Percentiles rank a stretch among this genome's conserved stretches.
Evolutionary conservation across 2,113 vertebrate genomes (phyloP).

Genomic region (Phylloscopus trochiloides): DNA sequence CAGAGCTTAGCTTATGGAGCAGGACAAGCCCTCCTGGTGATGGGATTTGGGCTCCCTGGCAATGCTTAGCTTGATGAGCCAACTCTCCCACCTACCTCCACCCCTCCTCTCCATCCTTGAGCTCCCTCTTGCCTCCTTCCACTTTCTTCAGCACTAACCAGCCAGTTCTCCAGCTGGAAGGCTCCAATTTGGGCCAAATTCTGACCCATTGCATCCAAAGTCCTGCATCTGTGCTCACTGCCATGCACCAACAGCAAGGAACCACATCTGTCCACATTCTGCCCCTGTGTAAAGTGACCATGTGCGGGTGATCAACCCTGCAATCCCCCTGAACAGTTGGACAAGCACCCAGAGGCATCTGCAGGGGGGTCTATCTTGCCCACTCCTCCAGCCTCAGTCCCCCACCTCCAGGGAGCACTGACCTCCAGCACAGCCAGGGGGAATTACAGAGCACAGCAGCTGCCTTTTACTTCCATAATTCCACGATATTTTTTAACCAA

Average conservation of each 20-base stretch:
- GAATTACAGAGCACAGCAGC: neutral
- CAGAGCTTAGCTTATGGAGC: neutral
- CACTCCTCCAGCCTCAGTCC: neutral
- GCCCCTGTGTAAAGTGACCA: neutral
- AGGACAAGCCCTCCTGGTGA: neutral
- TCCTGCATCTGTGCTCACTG: neutral
- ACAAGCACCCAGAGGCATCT: neutral
- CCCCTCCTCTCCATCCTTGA: neutral
- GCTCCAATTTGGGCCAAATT: fast-evolving
- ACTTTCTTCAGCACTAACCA: neutral
- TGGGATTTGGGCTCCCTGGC: neutral
- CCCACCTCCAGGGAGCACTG: fast-evolving
- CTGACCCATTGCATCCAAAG: neutral
- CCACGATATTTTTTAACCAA: neutral
- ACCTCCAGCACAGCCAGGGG: fast-evolving
- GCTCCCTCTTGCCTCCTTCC: neutral
- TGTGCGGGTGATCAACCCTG: fast-evolving
- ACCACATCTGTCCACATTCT: neutral
- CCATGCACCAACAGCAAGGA: neutral
- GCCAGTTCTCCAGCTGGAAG: neutral
- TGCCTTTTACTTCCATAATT: neutral
- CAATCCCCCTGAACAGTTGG: fast-evolving
- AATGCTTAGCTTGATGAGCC: fast-evolving
- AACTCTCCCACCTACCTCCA: neutral
- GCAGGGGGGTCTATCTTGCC: neutral